Conservation (phyloP, 1,140 invertebrate species). For the Drosophila pallidifrons region DNA sequence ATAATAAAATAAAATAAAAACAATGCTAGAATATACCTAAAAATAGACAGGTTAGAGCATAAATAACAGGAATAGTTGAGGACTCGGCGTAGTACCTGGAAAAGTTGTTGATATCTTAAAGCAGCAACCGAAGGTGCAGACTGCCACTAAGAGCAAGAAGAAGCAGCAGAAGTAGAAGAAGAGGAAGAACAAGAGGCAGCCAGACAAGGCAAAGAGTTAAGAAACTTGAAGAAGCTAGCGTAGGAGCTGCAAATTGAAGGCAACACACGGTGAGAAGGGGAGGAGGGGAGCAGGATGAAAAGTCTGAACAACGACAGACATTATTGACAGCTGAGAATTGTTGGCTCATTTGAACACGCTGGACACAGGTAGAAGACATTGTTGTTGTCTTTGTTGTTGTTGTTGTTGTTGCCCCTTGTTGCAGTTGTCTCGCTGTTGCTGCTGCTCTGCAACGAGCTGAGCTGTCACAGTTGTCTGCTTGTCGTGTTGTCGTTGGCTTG, state of each 20-base stretch:
- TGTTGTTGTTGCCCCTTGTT: constrained; percentile 49
- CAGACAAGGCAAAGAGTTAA: constrained; percentile 14
- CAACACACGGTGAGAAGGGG: not conserved
- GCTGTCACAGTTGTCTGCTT: constrained; percentile 77
- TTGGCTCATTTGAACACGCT: constrained; percentile 72
- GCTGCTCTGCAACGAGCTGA: constrained; percentile 73
- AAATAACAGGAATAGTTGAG: not conserved
- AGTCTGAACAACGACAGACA: constrained; percentile 59
- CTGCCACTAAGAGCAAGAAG: not conserved
- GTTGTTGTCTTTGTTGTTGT: constrained; percentile 38
- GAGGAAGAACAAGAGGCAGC: not conserved
- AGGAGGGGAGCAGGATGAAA: not conserved
- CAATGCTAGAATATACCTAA: not conserved
- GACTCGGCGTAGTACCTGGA: not conserved
- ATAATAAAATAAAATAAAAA: no score
- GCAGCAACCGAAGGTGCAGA: not conserved
- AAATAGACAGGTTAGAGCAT: not conserved
- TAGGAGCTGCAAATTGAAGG: constrained; percentile 5
- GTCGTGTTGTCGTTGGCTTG: constrained; percentile 46
- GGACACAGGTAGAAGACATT: constrained; percentile 63
- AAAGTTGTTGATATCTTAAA: not conserved
- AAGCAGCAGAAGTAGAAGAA: not conserved
- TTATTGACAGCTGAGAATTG: constrained; percentile 82
- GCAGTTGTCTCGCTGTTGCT: constrained; percentile 52
- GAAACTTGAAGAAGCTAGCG: constrained; percentile 21